These are phyloP conservation scores for Cinara cedri DNA, from an alignment of 2,888 invertebrate species.

Conservation along the genomic window DNA sequence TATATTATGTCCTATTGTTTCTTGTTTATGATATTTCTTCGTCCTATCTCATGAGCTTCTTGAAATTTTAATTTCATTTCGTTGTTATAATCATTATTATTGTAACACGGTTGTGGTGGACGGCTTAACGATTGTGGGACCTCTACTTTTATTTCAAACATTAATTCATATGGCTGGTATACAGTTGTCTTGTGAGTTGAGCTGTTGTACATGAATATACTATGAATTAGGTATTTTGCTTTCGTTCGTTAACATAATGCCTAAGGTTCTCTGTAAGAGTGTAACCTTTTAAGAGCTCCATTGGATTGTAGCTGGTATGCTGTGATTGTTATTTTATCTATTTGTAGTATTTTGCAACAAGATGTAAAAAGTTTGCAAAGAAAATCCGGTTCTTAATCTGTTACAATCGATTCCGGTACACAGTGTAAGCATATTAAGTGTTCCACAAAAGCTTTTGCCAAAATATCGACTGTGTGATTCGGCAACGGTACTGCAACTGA, in stretches of 20 bases:
- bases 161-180: neutral
- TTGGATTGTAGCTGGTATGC: neutral
- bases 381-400: constrained; percentile 1
- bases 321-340: neutral
- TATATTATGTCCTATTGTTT: no score
- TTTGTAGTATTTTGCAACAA: neutral
- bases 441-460: neutral
- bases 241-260: neutral
- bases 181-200: neutral
- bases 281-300: neutral
- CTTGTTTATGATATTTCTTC: neutral
- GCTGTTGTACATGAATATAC: neutral
- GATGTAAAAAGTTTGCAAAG: neutral
- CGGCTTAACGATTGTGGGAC: neutral
- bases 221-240: neutral
- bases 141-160: neutral
- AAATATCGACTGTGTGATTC: neutral
- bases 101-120: neutral
- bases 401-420: neutral
- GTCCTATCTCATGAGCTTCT: neutral
- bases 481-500: neutral
- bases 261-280: neutral
- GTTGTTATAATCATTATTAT: neutral
- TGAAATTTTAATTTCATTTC: constrained; percentile 3
- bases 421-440: neutral